Evolutionary conservation across 2,113 vertebrate species (phyloP).

Genomic region (Notothenia rossii): DNA sequence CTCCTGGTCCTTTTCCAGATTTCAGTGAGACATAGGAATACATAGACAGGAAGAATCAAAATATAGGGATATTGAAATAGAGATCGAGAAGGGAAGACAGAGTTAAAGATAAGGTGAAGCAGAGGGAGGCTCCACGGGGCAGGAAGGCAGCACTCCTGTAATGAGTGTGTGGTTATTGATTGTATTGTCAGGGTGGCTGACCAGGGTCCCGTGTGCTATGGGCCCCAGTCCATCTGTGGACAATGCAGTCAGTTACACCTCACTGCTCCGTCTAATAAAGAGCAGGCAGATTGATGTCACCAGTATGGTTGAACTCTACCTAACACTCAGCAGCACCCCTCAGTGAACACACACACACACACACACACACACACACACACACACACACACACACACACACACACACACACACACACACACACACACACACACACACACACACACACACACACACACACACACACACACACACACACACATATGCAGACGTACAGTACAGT

Average conservation of each 20-base stretch:
- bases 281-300: conserved; percentile 87
- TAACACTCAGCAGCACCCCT: conserved; percentile 74
- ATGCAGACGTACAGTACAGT: conserved; percentile 8
- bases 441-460: conserved; percentile 27
- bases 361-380: conserved; percentile 27
- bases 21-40: neutral
- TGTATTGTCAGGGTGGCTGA: conserved; percentile 85
- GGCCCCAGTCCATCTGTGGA: conserved; percentile 87
- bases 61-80: conserved; percentile 1
- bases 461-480: neutral
- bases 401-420: neutral
- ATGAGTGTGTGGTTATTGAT: conserved; percentile 86
- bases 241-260: conserved; percentile 88
- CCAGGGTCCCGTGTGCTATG: conserved; percentile 77
- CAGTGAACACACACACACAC: conserved; percentile 19
- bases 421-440: conserved; percentile 15
- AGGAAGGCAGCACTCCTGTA: conserved; percentile 67
- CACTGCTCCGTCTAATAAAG: conserved; percentile 87
- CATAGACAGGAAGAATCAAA: neutral
- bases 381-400: neutral
- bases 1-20: too few species aligned
- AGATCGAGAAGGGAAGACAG: conserved; percentile 16
- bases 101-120: conserved; percentile 35
- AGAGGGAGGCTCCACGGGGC: conserved; percentile 40
- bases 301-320: conserved; percentile 81